phyloP scores from a whole-genome alignment of 2,113 vertebrate species.

The Heptranchias perlo region DNA sequence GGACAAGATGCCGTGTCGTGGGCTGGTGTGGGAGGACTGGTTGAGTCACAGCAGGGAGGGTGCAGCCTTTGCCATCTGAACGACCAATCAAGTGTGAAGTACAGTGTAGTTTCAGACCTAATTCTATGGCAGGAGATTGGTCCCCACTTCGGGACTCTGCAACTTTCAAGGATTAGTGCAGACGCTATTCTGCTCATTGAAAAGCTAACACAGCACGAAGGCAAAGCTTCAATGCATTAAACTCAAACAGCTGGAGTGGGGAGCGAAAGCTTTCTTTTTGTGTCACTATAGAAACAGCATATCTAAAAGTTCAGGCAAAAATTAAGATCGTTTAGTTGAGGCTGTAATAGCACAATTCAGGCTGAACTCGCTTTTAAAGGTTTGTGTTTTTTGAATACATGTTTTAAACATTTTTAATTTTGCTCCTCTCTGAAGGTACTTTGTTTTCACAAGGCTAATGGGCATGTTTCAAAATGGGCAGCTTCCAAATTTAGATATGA shows the following conservation, averaged over 20 bases:
- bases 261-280: conserved; percentile 75
- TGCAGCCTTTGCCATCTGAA: conserved; percentile 80
- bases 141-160: conserved; percentile 86
- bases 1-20: conserved; percentile 81
- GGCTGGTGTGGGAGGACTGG: conserved; percentile 76
- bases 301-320: conserved; percentile 87
- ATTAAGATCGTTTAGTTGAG: conserved; percentile 78
- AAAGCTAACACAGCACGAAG: conserved; percentile 96
- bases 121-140: conserved; percentile 96
- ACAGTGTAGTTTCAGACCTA: conserved; percentile 81
- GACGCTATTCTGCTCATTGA: conserved; percentile 90
- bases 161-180: conserved; percentile 99
- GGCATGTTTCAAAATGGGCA: not conserved
- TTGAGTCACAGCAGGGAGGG: conserved; percentile 86
- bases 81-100: conserved; percentile 97
- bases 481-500: not conserved
- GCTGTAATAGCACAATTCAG: conserved; percentile 43
- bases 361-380: not conserved
- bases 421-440: not conserved
- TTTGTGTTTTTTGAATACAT: not conserved
- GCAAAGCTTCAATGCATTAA: conserved; percentile 89
- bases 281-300: conserved; percentile 91
- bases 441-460: not conserved
- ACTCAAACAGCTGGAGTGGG: conserved; percentile 94
- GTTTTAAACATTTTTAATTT: not conserved